Evolutionary conservation across 2,113 vertebrate species (phyloP).

Genomic region (Hydrolagus affinis): DNA sequence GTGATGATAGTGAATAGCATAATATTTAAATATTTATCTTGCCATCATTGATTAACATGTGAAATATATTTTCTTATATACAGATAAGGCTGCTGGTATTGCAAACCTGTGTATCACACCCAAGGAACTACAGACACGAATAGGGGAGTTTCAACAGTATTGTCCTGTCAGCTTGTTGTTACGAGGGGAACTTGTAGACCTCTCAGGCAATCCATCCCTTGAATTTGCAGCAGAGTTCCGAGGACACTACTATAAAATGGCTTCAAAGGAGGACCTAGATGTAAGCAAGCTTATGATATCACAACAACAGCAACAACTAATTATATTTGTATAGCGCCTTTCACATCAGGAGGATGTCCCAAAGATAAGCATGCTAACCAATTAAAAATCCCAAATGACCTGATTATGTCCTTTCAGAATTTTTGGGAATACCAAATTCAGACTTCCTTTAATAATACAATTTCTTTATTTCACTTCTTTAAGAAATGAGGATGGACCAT

Average conservation of each 20-base stretch:
- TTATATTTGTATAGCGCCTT: too few relatives aligned
- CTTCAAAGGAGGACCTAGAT: conserved; percentile 63
- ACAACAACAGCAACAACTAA: too few relatives aligned
- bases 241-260: conserved; percentile 79
- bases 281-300: conserved; percentile 47
- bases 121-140: conserved; percentile 58
- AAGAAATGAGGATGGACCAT: background rate
- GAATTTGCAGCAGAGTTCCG: conserved; percentile 73
- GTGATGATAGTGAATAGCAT: too few relatives aligned
- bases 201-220: conserved; percentile 56
- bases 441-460: too few relatives aligned
- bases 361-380: background rate
- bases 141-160: conserved; percentile 78
- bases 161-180: conserved; percentile 83
- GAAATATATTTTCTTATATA: conserved; percentile 28
- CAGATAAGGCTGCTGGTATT: conserved; percentile 77
- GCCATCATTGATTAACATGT: background rate
- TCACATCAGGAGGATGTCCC: too few relatives aligned
- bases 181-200: conserved; percentile 67
- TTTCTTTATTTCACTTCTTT: background rate
- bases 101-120: conserved; percentile 74
- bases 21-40: background rate
- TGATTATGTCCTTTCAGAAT: background rate
- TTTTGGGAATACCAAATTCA: too few relatives aligned
- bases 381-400: background rate